Base-by-base conservation (phyloP, 2,797 vertebrate species). In the Anableps anableps region DNA sequence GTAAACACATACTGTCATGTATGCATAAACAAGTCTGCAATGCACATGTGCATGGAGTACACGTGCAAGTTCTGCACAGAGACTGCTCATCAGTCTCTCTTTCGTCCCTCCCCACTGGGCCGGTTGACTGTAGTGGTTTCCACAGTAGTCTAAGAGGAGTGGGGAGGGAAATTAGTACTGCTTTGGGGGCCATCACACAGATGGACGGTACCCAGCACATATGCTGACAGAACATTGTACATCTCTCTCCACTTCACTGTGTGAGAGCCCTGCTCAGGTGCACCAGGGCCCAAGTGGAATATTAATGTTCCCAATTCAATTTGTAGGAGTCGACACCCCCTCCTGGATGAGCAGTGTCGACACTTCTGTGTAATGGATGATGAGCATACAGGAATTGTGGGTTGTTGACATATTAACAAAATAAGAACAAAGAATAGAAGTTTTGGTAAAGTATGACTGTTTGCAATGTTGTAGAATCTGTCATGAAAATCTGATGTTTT, bases 221-320 rank as follows among this genome's bases (percentile, higher is more conserved):
- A 90, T 95, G 93, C 92, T 94, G 93, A 93, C 91, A 91, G 91
- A 91, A 93, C 91, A 93, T 93, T 92, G 88, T 85, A 86, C n/a
- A 38, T 86, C 83, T 85, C 88, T 87, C 88, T 89, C 79, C 88
- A 86, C 79, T 86, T 88, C 73, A 75, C 80, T 0, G 79, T 73
- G 79, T 71, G 70, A 79, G 82, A 90, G 86, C 85, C 84, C 83
- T 48, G 76, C 85, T 86, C 60, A 79, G 85, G 87, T 66, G 83
- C 92, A 79, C 79, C 76, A 81, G 87, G 84, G 83, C 90, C 91
- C 82, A 74, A 82, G 88, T 50, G 92, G 91, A 95, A 94, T 94
- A 94, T 94, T 89, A 94, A 94, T 88, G 89, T 86, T 94, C 92
- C 93, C 92, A 91, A 93, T 93, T 95, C 92, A 94, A 94, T 95